A percentile compares a stretch with the other conserved stretches of the same genome.
Evolutionary conservation across 2,797 vertebrate species (phyloP).

Genomic region (Buphagus erythrorhynchus): DNA sequence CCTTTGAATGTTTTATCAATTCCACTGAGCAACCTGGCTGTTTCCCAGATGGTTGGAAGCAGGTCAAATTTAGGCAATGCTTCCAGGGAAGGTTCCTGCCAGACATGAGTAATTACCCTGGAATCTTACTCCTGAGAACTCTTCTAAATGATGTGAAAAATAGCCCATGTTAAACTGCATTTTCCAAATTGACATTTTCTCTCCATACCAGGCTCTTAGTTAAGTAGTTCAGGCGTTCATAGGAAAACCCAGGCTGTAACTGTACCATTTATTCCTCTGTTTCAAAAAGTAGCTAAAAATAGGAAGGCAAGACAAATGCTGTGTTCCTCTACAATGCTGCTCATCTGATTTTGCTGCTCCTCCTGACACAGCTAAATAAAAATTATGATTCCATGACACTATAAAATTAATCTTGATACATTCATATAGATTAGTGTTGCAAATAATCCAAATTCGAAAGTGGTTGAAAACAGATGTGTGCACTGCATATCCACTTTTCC

Average conservation of each 20-base stretch:
- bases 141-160: neutral
- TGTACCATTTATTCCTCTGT: neutral
- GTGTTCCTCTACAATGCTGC: neutral
- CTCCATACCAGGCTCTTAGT: neutral
- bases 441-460: neutral
- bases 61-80: neutral
- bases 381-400: neutral
- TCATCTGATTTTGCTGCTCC: neutral
- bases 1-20: conserved; percentile 8
- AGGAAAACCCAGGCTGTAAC: neutral
- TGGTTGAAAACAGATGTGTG: neutral
- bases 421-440: neutral
- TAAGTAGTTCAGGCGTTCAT: neutral
- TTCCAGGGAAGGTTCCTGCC: neutral
- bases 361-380: neutral
- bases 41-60: neutral
- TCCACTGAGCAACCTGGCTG: neutral
- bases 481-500: neutral
- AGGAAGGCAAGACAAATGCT: neutral
- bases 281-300: neutral
- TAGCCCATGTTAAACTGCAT: neutral
- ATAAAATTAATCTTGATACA: neutral
- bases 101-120: neutral
- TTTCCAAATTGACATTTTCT: neutral
- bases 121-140: neutral